phyloP scores from a whole-genome alignment of 1,140 invertebrate species.

The Dreissena rostriformis region DNA sequence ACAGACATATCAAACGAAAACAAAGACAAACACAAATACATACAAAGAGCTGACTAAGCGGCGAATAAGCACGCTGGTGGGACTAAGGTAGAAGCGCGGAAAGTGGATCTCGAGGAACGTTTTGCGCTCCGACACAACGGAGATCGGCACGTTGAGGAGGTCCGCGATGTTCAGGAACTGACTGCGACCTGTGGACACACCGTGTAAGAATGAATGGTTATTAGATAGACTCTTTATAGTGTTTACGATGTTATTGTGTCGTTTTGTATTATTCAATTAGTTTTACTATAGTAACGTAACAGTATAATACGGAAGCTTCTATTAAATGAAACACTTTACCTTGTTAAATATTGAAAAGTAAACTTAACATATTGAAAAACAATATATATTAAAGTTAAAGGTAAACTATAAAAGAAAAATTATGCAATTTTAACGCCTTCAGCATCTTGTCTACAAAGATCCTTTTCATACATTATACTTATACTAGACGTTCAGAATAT shows the following conservation, averaged over 20 bases:
- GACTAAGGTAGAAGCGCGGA: constrained; percentile 5
- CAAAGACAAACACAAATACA: not conserved
- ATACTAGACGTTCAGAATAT: no score
- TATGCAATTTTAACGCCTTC: not conserved
- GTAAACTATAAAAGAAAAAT: no score
- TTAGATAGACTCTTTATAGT: not conserved
- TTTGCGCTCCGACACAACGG: constrained; percentile 39
- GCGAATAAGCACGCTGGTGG: not conserved
- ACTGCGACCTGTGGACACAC: constrained; percentile 14
- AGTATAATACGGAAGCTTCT: not conserved
- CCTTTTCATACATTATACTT: no score
- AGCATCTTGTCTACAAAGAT: no score
- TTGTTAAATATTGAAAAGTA: no score
- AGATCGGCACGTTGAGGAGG: constrained; percentile 45
- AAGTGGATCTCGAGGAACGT: constrained; percentile 37
- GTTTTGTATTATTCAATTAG: not conserved
- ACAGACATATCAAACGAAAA: no score
- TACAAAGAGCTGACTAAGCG: constrained; percentile 30
- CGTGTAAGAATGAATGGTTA: not conserved
- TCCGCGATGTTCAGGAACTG: constrained; percentile 48
- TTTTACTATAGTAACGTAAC: not conserved
- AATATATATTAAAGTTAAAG: no score
- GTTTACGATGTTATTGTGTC: not conserved
- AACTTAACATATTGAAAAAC: no score
- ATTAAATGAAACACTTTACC: not conserved